Percentiles rank a stretch among this genome's conserved stretches.
phyloP scores from a whole-genome alignment of 2,113 vertebrate species.

The Saguinus imperator region DNA sequence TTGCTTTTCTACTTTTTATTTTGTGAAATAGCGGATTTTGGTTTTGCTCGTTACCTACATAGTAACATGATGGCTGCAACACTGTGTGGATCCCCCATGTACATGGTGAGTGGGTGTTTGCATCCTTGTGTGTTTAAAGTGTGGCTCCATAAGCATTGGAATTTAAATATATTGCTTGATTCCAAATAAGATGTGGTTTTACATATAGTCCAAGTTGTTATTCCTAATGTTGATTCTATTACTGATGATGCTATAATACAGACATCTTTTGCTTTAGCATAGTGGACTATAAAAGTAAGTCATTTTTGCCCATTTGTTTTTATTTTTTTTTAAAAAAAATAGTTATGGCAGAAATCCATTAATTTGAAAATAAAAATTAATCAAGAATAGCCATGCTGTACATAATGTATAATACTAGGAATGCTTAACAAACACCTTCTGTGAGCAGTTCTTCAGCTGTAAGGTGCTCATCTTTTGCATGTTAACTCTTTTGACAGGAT shows the following conservation, averaged over 20 bases:
- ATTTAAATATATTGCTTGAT: not conserved
- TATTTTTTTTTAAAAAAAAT: not conserved
- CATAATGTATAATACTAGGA: slow-evolving; percentile 1
- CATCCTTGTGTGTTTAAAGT: not conserved
- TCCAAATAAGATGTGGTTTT: not conserved
- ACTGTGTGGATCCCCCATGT: slow-evolving; percentile 97
- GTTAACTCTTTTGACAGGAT: not conserved
- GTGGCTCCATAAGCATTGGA: not conserved
- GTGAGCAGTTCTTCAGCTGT: not conserved
- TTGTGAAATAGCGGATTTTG: slow-evolving; percentile 94
- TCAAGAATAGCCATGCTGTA: not conserved
- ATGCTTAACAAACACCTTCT: not conserved
- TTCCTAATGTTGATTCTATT: not conserved
- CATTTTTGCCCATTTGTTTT: slow-evolving; percentile 20
- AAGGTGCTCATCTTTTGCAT: not conserved
- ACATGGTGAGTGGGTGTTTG: slow-evolving; percentile 91
- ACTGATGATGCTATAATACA: not conserved
- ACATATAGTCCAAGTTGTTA: not conserved
- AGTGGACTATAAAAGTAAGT: not conserved
- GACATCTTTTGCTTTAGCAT: not conserved
- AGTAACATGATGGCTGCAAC: slow-evolving; percentile 99
- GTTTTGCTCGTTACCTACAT: slow-evolving; percentile 97
- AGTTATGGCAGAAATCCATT: not conserved
- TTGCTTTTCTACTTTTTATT: slow-evolving; percentile 60
- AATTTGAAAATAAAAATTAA: slow-evolving; percentile 15